A percentile compares a stretch with the other conserved stretches of the same genome.
phyloP scores from a whole-genome alignment of 2,797 vertebrate genomes.

The Oryzias dopingdopingensis region DNA sequence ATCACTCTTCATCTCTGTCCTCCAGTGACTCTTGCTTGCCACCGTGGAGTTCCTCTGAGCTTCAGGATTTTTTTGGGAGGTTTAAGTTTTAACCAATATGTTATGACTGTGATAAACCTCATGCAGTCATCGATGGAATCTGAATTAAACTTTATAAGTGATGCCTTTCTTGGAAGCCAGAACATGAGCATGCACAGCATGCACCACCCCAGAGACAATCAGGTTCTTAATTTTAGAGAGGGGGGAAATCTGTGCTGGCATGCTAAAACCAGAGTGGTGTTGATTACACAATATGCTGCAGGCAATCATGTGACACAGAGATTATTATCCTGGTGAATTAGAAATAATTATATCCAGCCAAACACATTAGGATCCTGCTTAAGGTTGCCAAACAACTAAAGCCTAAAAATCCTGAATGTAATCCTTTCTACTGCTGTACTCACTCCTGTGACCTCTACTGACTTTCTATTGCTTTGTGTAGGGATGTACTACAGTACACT shows the following conservation, averaged over 20 bases:
- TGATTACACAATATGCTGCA: constrained; percentile 50
- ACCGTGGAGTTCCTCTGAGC: too few species aligned
- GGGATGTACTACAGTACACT: constrained; percentile 40
- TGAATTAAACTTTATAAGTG: constrained; percentile 58
- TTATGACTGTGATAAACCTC: constrained; percentile 16
- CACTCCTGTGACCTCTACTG: constrained; percentile 35
- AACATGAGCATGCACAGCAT: constrained; percentile 48
- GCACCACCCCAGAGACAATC: constrained; percentile 49
- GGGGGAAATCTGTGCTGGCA: constrained; percentile 38
- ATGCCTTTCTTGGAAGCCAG: constrained; percentile 37
- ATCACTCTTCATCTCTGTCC: constrained; percentile 3
- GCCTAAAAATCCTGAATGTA: constrained; percentile 11
- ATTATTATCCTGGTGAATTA: constrained; percentile 49
- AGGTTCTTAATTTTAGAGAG: constrained; percentile 41
- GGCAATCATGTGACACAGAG: constrained; percentile 44
- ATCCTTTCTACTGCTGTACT: constrained; percentile 17
- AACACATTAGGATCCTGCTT: constrained; percentile 21
- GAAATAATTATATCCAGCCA: constrained; percentile 45
- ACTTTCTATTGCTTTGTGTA: constrained; percentile 37
- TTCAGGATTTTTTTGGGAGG: background rate
- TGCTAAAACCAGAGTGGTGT: constrained; percentile 48
- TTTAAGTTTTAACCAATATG: constrained; percentile 40
- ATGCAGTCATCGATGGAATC: constrained; percentile 39
- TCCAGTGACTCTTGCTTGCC: background rate
- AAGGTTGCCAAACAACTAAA: constrained; percentile 33